Percentiles rank a stretch among this genome's conserved stretches.
Evolutionary conservation across 1,140 invertebrate species (phyloP).

Genomic region (Pogonomyrmex barbatus): DNA sequence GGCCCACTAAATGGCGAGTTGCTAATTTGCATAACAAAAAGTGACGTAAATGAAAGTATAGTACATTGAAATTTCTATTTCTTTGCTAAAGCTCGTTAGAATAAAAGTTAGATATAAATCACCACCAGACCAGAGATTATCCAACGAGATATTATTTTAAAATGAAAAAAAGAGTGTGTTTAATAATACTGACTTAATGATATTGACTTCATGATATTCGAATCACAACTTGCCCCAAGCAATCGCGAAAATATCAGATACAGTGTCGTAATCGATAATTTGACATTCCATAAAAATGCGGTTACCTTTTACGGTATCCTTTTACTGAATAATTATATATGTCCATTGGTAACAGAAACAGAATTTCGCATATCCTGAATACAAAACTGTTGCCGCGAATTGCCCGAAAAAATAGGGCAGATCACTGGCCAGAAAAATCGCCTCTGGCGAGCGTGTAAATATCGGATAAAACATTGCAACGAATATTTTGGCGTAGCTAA

Average conservation of each 20-base stretch:
- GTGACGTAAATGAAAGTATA: background rate
- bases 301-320: too few relatives aligned
- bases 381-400: conserved; percentile 34
- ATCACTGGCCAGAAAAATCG: conserved; percentile 3
- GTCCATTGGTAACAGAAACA: background rate
- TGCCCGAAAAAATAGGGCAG: conserved; percentile 3
- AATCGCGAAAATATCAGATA: background rate
- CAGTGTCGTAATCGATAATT: conserved; percentile 23
- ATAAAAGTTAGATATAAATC: background rate
- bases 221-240: background rate
- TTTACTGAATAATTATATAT: conserved; percentile 41
- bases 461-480: background rate
- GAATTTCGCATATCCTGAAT: conserved; percentile 2
- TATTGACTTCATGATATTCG: background rate
- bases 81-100: background rate
- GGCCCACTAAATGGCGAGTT: background rate
- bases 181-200: background rate
- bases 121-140: background rate
- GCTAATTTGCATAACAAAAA: background rate
- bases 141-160: background rate
- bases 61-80: background rate
- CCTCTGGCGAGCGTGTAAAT: conserved; percentile 18
- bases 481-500: background rate
- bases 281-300: background rate
- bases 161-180: background rate